A percentile compares a stretch with the other conserved stretches of the same genome.
phyloP scores from a whole-genome alignment of 2,888 invertebrate genomes.

The Nomada hirtipes region DNA sequence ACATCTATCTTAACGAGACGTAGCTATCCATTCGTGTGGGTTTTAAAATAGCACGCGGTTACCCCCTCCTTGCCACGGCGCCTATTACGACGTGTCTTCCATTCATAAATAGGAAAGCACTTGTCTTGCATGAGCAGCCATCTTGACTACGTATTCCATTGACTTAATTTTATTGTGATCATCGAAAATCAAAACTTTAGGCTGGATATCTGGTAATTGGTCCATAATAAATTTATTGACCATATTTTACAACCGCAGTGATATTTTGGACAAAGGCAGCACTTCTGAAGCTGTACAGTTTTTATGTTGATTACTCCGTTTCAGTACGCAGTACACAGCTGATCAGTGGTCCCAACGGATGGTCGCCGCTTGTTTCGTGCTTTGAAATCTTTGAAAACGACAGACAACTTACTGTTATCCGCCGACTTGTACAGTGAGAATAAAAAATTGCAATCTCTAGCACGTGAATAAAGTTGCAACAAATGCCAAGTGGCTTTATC shows the following conservation, averaged over 20 bases:
- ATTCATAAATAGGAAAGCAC: constrained; percentile 79
- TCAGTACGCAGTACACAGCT: constrained; percentile 79
- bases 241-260: too few species aligned
- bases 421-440: constrained; percentile 47
- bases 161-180: constrained; percentile 40
- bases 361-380: constrained; percentile 70
- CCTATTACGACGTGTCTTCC: constrained; percentile 69
- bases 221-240: neutral
- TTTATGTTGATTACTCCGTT: constrained; percentile 50
- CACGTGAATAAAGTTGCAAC: constrained; percentile 18
- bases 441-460: constrained; percentile 23
- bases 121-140: constrained; percentile 69
- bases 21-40: constrained; percentile 56
- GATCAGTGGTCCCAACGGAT: constrained; percentile 79
- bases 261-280: neutral
- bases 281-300: neutral
- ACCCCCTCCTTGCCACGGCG: constrained; percentile 45
- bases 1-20: constrained; percentile 43
- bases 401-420: constrained; percentile 35
- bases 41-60: constrained; percentile 72
- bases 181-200: neutral
- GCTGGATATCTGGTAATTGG: neutral
- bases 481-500: constrained; percentile 29
- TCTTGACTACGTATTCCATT: constrained; percentile 73
- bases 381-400: constrained; percentile 45